Evolutionary conservation across 2,113 vertebrate genomes (phyloP), one percentile per base, ranked within the genome.

Genomic region (Microcebus lehilahytsara): DNA sequence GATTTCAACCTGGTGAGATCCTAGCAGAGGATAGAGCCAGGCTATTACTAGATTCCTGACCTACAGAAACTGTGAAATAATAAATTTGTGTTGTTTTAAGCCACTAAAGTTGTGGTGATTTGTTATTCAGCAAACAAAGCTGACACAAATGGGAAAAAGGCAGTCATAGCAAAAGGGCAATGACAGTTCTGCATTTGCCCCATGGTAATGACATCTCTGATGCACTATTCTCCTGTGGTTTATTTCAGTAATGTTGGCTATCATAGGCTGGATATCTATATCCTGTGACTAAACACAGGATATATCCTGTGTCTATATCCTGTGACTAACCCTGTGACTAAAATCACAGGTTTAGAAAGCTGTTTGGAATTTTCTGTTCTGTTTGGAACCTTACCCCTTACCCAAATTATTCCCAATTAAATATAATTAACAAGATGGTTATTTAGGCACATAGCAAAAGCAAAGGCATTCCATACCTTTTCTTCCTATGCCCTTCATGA

Each of bases 361-460:
- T 89, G 23, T 75, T 92, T 89, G 10, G n/a, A 56, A 12, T 89
- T 95, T 67, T 86, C 64, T 95, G 5, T 86, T 85, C 10, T 91
- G 37, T 85, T 80, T 74, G 56, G 58, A 64, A 64, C 10, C 25
- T 64, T 27, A 64, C 5, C 56, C 56, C 56, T 58, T 13, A 72
- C 11, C 3, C 19, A 72, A 51, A 75, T 34, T 34, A 60, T 56
- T 51, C 30, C 32, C 27, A 69, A 40, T 16, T 66, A 53, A 53
- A 34, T 79, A 34, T 56, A 79, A 75, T 80, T 85, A 72, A 84
- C 23, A 79, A 83, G 22, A 67, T 72, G 72, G 53, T 16, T 89
- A 69, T 79, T 85, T 89, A 79, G 32, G 60, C 46, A 16, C 11
- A 86, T 22, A 60, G 51, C 1, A 56, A 88, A 67, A 92, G 23